phyloP scores from a whole-genome alignment of 2,113 vertebrate species.

The Sinocyclocheilus anophthalmus region DNA sequence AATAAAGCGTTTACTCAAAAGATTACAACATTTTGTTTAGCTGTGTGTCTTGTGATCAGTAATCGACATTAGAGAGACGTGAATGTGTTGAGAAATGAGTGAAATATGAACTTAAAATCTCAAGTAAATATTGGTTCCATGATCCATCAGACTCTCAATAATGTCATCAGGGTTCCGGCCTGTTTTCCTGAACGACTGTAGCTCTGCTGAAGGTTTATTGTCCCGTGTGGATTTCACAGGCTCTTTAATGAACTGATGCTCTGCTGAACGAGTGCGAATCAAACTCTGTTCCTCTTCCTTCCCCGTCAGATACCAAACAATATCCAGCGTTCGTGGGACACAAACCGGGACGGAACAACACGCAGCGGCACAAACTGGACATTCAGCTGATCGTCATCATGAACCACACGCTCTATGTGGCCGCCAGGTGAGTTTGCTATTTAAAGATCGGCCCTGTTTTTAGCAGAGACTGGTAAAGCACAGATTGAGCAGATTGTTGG shows the following conservation, averaged over 20 bases:
- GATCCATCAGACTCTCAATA: too few relatives aligned
- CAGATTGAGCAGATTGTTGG: background rate
- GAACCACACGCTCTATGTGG: constrained; percentile 93
- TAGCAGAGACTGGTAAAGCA: background rate
- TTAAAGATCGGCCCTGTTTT: background rate
- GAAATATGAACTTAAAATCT: too few relatives aligned
- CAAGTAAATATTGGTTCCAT: too few relatives aligned
- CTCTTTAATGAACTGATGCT: background rate
- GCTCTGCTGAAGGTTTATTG: too few relatives aligned
- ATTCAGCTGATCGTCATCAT: constrained; percentile 95
- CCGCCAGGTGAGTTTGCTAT: constrained; percentile 83
- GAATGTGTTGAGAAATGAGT: too few relatives aligned
- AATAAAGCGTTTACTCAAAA: too few relatives aligned
- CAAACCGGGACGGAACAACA: constrained; percentile 96
- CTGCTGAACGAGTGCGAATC: background rate
- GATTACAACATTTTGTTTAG: too few relatives aligned
- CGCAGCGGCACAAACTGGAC: constrained; percentile 94
- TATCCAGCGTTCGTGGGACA: constrained; percentile 98
- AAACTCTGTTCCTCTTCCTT: background rate
- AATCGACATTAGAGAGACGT: too few relatives aligned
- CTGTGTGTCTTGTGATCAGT: too few relatives aligned
- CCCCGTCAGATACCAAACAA: constrained; percentile 90
- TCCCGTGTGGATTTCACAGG: too few relatives aligned
- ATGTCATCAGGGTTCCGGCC: too few relatives aligned
- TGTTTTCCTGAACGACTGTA: too few relatives aligned